phyloP scores from a whole-genome alignment of 2,113 vertebrate genomes.

The Bubo scandiacus region DNA sequence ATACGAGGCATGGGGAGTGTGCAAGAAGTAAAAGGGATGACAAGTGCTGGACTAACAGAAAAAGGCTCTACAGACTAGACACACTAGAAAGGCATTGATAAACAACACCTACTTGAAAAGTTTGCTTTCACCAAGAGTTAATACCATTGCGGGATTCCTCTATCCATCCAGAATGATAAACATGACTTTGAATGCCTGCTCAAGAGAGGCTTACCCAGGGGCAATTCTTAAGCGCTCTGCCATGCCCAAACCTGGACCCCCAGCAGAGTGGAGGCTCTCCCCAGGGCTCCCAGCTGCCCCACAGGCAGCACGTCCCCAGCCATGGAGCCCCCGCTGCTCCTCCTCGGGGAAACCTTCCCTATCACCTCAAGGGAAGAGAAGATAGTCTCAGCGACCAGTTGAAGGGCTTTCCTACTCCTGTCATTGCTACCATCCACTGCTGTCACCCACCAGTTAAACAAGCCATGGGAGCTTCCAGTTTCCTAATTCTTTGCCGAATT shows the following conservation, averaged over 20 bases:
- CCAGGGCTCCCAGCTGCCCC: not conserved
- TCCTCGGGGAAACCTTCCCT: not conserved
- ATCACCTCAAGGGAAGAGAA: not conserved
- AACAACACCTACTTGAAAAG: not conserved
- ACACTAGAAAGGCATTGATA: not conserved
- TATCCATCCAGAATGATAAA: not conserved
- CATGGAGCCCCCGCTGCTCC: not conserved
- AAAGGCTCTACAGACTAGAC: not conserved
- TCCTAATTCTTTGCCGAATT: not conserved
- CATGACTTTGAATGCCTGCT: not conserved
- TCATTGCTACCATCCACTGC: not conserved
- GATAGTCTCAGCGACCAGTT: fast-evolving
- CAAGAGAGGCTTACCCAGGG: not conserved
- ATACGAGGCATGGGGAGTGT: fast-evolving
- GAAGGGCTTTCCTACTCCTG: not conserved
- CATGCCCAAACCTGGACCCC: not conserved
- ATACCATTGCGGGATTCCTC: not conserved
- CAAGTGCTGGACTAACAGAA: not conserved
- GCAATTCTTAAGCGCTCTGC: not conserved
- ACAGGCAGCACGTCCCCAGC: not conserved
- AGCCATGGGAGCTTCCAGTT: not conserved
- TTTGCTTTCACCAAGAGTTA: not conserved
- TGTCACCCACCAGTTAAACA: not conserved
- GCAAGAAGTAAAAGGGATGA: not conserved
- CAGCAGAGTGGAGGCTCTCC: not conserved